A percentile compares a stretch with the other conserved stretches of the same genome.
Evolutionary conservation across 2,888 invertebrate genomes (phyloP).

Genomic region (Synergus japonicus): DNA sequence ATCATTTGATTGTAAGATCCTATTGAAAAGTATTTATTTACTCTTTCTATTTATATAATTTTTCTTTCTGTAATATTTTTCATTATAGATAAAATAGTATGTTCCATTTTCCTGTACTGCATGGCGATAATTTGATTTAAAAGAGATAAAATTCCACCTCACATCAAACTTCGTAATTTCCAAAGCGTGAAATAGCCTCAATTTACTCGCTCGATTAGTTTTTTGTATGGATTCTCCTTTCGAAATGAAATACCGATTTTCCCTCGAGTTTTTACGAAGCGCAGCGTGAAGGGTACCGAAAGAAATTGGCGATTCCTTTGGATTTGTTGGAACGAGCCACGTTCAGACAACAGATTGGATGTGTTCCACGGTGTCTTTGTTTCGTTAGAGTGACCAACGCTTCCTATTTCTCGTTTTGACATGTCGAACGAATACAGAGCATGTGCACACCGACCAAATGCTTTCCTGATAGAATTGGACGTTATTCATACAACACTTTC

Average conservation of each 20-base stretch:
- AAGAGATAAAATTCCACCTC: neutral
- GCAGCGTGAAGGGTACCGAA: neutral
- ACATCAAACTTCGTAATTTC: neutral
- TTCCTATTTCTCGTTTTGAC: conserved; percentile 3
- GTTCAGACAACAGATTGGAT: conserved; percentile 4
- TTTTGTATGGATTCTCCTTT: neutral
- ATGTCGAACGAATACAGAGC: conserved; percentile 30
- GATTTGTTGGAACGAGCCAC: neutral
- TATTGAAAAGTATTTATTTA: neutral
- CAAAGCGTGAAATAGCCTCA: neutral
- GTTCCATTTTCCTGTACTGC: too few species aligned
- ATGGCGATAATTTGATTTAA: neutral
- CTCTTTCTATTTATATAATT: too few species aligned
- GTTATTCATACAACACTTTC: conserved; percentile 27
- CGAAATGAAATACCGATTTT: neutral
- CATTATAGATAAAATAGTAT: too few species aligned
- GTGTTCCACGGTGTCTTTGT: conserved; percentile 16
- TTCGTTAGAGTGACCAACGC: conserved; percentile 18
- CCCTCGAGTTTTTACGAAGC: neutral
- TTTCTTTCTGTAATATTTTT: too few species aligned
- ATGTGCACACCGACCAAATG: conserved; percentile 14
- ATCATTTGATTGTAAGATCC: neutral
- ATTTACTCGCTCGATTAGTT: neutral
- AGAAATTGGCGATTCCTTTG: neutral
- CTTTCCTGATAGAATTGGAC: conserved; percentile 10